These are phyloP conservation scores for Sapajus apella DNA, from an alignment of 2,113 vertebrate species.

Conservation along the genomic window DNA sequence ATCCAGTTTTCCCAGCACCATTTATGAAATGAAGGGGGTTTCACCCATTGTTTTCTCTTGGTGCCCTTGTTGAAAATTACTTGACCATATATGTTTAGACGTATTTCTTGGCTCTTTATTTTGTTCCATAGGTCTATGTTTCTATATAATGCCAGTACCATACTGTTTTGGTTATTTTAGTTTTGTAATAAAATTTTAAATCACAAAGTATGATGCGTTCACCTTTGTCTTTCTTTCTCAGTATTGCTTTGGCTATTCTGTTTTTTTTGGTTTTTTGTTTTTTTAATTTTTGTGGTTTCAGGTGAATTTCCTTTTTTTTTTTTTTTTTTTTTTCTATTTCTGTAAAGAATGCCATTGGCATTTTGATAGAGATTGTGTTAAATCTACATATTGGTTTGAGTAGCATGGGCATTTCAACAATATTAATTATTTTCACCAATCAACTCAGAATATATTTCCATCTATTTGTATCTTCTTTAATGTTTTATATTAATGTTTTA, in stretches of 20 bases:
- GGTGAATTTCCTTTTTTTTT: neutral
- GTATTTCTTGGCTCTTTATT: neutral
- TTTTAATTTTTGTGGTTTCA: neutral
- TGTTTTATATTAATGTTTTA: neutral
- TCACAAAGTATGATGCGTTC: neutral
- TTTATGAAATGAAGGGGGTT: neutral
- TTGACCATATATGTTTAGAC: neutral
- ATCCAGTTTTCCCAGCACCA: neutral
- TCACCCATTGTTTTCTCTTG: neutral
- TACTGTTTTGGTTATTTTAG: neutral
- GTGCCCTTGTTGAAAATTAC: neutral
- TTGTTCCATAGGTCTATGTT: neutral
- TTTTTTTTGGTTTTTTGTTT: too few species aligned
- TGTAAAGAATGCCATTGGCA: neutral
- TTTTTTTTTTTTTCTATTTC: neutral
- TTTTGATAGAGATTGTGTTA: neutral
- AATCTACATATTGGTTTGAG: neutral
- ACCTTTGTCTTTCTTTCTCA: neutral
- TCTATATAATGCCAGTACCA: neutral
- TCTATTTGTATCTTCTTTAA: neutral
- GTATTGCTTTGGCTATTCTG: neutral
- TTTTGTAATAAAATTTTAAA: neutral
- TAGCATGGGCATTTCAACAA: neutral
- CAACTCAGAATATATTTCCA: neutral
- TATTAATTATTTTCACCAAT: neutral